Base-by-base conservation (phyloP, 2,113 vertebrate genomes). In the Marmota monax region DNA sequence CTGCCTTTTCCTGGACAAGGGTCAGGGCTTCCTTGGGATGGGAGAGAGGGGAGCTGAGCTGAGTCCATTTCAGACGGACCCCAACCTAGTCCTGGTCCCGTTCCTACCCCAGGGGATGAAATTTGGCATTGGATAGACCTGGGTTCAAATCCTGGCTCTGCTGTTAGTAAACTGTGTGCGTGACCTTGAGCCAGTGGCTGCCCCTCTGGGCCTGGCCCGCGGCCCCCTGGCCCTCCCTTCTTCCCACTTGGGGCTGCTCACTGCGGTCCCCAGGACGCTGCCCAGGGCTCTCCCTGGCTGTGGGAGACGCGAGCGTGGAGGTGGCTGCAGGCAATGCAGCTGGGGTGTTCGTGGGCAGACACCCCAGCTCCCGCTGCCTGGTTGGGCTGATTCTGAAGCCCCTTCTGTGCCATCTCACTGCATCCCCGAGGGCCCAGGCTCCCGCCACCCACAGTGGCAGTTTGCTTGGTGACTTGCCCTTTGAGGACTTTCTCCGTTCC, bases 401-500 rank as follows among this genome's bases (percentile, higher is more conserved):
- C 10, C 0, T 25, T 20, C 72, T 22, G 4, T 2, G 14, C 9
- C 0, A 1, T 72, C 37, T 70, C 58, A 11, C 27, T 7, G 5
- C 48, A n/a, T 25, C 61, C 61, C 32, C 2, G 20, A 51, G 34
- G 48, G n/a, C 8, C 14, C 1, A 1, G 9, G 25, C 37, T 22
- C 16, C 0, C 0, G 27, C 16, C 67, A 82, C 17, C 39, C n/a
- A 0, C 29, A 2, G 39, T 0, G 0, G 48, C 13, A 5, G 29
- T 53, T 34, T 67, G 12, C 53, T 42, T 1, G 3, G 9, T 9
- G 39, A 37, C 45, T 94, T 34, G 7, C 10, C 34, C 70, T 84
- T 34, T 53, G 16, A 9, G 4, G 72, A 13, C n/a, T 67, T 17
- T n/a, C 61, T 67, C 25, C n/a, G 42, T 73, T 73, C 22, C 22